Conservation (phyloP, 2,888 invertebrate species). For the Lasioglossum leucozonium region DNA sequence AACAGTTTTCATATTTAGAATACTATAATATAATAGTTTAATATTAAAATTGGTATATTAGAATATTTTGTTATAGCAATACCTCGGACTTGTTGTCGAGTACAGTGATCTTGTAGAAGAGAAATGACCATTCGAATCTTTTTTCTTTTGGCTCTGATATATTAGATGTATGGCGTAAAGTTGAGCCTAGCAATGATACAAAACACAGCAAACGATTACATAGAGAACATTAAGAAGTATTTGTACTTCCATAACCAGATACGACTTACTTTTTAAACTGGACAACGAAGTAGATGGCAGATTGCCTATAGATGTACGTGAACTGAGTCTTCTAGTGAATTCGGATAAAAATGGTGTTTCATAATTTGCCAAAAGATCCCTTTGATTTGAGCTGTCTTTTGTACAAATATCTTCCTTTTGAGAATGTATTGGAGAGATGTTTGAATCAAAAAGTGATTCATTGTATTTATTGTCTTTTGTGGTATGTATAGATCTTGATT, state of each 20-base stretch:
- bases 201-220: neutral
- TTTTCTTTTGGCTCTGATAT: conserved; percentile 79
- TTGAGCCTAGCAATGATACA: conserved; percentile 34
- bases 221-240: neutral
- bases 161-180: conserved; percentile 66
- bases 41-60: neutral
- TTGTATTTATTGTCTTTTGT: conserved; percentile 75
- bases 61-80: conserved; percentile 33
- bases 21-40: conserved; percentile 17
- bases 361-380: conserved; percentile 83
- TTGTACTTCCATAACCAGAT: neutral
- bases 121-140: conserved; percentile 82
- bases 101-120: conserved; percentile 78
- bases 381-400: conserved; percentile 70
- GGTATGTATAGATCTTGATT: conserved; percentile 66
- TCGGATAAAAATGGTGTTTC: conserved; percentile 90
- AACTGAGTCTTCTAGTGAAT: conserved; percentile 87
- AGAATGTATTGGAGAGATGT: conserved; percentile 75
- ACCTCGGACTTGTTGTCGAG: conserved; percentile 77
- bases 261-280: conserved; percentile 75
- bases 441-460: conserved; percentile 75
- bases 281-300: conserved; percentile 72
- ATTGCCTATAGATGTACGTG: conserved; percentile 73
- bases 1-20: conserved; percentile 36
- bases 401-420: conserved; percentile 66